Percentiles rank a stretch among this genome's conserved stretches.
Conservation (phyloP, 1,140 invertebrate species). For the Bradysia coprophila region DNA sequence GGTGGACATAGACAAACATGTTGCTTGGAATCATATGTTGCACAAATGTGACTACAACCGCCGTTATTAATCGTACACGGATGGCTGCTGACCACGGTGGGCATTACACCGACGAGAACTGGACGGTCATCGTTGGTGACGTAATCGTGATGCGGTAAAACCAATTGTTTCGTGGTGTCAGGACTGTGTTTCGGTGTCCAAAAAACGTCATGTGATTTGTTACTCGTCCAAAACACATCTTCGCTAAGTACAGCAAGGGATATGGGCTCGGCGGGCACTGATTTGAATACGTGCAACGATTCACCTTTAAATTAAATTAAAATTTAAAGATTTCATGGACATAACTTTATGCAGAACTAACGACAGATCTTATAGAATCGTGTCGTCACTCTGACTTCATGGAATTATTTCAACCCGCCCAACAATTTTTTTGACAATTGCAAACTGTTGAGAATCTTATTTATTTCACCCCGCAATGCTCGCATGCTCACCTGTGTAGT, state of each 20-base stretch:
- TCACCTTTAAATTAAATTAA: too few species aligned
- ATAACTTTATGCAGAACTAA: too few species aligned
- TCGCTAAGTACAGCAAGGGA: conserved; percentile 31
- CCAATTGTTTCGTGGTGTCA: conserved; percentile 13
- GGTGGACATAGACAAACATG: conserved; percentile 39
- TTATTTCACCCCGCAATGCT: too few species aligned
- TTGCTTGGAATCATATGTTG: conserved; percentile 14
- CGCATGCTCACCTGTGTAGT: too few species aligned
- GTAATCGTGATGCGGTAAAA: conserved; percentile 7
- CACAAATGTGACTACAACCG: conserved; percentile 55
- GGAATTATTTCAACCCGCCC: too few species aligned
- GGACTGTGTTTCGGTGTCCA: conserved; percentile 35
- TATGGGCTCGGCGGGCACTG: too few species aligned
- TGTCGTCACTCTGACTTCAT: too few species aligned
- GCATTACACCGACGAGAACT: conserved; percentile 11
- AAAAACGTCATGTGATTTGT: conserved; percentile 27
- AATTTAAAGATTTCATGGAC: too few species aligned
- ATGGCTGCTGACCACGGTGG: conserved; percentile 20
- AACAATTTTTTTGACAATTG: background rate
- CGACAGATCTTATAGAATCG: too few species aligned
- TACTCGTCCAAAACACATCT: conserved; percentile 40
- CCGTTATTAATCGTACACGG: conserved; percentile 41
- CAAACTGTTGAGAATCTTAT: background rate
- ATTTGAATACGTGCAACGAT: too few species aligned
- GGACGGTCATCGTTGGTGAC: conserved; percentile 4